These are phyloP conservation scores for Montipora capitata DNA, from an alignment of 92 coral and sea anemone species.

Conservation along the genomic window DNA sequence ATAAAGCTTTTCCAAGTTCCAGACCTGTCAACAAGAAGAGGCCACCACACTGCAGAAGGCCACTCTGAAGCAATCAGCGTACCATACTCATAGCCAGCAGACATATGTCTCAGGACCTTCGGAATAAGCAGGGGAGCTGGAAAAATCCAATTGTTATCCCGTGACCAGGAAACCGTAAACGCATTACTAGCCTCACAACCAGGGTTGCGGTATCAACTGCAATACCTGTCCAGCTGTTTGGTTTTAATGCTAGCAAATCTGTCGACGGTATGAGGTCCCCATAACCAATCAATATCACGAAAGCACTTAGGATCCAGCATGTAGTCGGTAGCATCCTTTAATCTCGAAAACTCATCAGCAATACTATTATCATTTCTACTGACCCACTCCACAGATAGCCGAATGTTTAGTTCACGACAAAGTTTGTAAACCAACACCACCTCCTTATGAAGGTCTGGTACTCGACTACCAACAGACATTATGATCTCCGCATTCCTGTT, in stretches of 20 bases:
- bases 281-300: constrained; percentile 34
- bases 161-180: constrained; percentile 73
- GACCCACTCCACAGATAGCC: constrained; percentile 68
- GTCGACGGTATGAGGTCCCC: constrained; percentile 81
- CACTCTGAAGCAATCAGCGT: constrained; percentile 61
- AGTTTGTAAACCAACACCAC: constrained; percentile 66
- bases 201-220: constrained; percentile 63
- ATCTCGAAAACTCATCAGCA: constrained; percentile 53
- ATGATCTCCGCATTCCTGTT: constrained; percentile 52
- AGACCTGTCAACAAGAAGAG: constrained; percentile 59
- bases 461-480: constrained; percentile 63
- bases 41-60: constrained; percentile 85
- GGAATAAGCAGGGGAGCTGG: constrained; percentile 75
- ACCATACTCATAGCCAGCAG: not conserved
- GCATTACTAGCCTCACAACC: constrained; percentile 73
- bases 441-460: constrained; percentile 66
- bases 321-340: constrained; percentile 71
- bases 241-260: constrained; percentile 70
- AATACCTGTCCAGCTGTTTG: constrained; percentile 62
- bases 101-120: constrained; percentile 26
- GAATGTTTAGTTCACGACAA: constrained; percentile 62
- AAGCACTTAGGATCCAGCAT: constrained; percentile 74
- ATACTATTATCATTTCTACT: constrained; percentile 51
- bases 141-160: constrained; percentile 79
- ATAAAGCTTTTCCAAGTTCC: constrained; percentile 65